Conservation (phyloP, 2,797 vertebrate species). For the Peromyscus aztecus region DNA sequence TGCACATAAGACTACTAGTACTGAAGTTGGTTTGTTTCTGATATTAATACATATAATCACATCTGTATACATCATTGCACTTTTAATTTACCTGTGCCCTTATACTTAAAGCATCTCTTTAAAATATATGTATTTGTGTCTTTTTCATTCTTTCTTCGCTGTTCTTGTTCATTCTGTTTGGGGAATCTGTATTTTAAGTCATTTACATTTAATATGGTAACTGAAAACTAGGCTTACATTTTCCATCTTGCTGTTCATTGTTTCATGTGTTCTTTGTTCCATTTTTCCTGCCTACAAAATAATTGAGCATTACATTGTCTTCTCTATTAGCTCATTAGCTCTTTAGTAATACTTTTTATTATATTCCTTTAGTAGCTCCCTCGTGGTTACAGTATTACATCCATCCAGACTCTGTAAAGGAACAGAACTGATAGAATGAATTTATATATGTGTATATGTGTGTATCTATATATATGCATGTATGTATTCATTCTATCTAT, state of each 20-base stretch:
- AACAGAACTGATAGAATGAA: background rate
- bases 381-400: background rate
- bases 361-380: background rate
- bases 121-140: background rate
- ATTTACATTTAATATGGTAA: slow-evolving; percentile 29
- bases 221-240: background rate
- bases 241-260: background rate
- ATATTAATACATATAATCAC: background rate
- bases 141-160: background rate
- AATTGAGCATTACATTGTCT: slow-evolving; percentile 9
- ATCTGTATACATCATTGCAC: background rate
- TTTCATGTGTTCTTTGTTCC: background rate
- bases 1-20: background rate
- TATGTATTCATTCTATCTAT: background rate
- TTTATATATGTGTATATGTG: background rate
- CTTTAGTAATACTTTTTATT: background rate
- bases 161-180: background rate
- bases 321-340: background rate
- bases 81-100: background rate
- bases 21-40: background rate
- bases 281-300: background rate
- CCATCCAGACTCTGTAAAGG: background rate
- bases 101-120: background rate
- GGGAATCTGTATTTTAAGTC: background rate
- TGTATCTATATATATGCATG: background rate